Conservation (phyloP, 2,888 invertebrate genomes). For the Papilio gigon region DNA sequence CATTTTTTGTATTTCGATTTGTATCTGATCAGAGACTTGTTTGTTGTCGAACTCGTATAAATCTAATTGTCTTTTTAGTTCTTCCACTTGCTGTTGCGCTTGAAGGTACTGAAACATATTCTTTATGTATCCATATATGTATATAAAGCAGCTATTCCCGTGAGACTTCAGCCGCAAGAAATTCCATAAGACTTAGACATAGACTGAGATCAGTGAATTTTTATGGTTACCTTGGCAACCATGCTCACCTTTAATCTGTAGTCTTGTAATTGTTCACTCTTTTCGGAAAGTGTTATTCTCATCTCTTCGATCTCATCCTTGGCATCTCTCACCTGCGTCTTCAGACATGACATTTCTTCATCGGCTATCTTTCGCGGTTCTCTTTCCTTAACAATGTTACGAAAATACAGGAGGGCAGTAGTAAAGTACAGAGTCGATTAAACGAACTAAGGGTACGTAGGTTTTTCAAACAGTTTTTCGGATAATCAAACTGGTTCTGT, state of each 20-base stretch:
- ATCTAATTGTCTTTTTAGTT: slow-evolving; percentile 66
- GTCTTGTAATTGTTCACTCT: slow-evolving; percentile 69
- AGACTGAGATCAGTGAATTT: neutral
- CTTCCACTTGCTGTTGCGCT: slow-evolving; percentile 74
- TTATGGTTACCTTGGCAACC: no score
- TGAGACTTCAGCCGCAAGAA: no score
- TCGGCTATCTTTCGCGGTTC: slow-evolving; percentile 58
- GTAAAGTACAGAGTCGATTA: no score
- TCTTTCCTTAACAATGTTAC: slow-evolving; percentile 49
- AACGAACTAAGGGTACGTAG: no score
- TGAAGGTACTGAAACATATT: slow-evolving; percentile 65
- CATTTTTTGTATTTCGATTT: slow-evolving; percentile 75
- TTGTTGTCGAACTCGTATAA: slow-evolving; percentile 70
- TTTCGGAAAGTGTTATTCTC: slow-evolving; percentile 62
- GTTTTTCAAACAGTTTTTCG: no score
- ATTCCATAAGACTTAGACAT: no score
- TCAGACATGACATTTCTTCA: slow-evolving; percentile 60
- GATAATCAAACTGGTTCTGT: no score
- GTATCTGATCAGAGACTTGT: slow-evolving; percentile 75
- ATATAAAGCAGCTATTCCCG: no score
- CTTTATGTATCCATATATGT: no score
- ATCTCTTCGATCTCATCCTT: slow-evolving; percentile 69
- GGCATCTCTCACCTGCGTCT: slow-evolving; percentile 62
- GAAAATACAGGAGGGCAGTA: slow-evolving; percentile 8
- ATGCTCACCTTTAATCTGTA: slow-evolving; percentile 69